Evolutionary conservation across 2,888 invertebrate species (phyloP).

Genomic region (Erebia ligea): DNA sequence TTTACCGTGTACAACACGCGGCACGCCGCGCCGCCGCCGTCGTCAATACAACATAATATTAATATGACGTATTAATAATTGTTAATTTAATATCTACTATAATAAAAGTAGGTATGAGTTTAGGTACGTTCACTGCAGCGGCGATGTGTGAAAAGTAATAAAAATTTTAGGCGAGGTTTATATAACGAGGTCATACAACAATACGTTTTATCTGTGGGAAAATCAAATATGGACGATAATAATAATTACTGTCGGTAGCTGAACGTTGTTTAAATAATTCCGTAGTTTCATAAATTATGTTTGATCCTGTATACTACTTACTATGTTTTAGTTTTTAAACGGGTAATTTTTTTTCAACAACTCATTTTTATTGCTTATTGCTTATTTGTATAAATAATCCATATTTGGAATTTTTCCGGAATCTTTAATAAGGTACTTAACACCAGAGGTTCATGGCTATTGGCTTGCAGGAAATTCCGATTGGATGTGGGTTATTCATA

Average conservation of each 20-base stretch:
- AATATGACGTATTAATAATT: too few relatives aligned
- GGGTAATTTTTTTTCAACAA: too few relatives aligned
- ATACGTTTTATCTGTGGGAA: constrained; percentile 23
- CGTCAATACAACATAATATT: too few relatives aligned
- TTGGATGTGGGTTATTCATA: background rate
- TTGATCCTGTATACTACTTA: background rate
- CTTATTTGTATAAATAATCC: background rate
- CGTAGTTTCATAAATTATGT: background rate
- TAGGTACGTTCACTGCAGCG: background rate
- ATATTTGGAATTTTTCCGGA: background rate
- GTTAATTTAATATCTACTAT: background rate
- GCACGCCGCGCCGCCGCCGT: too few relatives aligned
- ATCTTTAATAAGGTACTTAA: background rate
- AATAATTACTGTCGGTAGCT: constrained; percentile 8
- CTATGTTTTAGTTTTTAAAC: background rate
- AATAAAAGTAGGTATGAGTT: background rate
- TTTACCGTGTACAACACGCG: too few relatives aligned
- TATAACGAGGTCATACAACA: constrained; percentile 22
- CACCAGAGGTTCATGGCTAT: background rate
- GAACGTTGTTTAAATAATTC: constrained; percentile 11
- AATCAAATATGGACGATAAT: constrained; percentile 23
- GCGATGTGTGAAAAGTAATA: background rate
- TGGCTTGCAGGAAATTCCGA: background rate
- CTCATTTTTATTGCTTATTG: too few relatives aligned
- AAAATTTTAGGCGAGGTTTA: constrained; percentile 13